Percentiles rank a stretch among this genome's conserved stretches.
phyloP scores from a whole-genome alignment of 2,797 vertebrate species.

The Dromococcyx pavoninus region DNA sequence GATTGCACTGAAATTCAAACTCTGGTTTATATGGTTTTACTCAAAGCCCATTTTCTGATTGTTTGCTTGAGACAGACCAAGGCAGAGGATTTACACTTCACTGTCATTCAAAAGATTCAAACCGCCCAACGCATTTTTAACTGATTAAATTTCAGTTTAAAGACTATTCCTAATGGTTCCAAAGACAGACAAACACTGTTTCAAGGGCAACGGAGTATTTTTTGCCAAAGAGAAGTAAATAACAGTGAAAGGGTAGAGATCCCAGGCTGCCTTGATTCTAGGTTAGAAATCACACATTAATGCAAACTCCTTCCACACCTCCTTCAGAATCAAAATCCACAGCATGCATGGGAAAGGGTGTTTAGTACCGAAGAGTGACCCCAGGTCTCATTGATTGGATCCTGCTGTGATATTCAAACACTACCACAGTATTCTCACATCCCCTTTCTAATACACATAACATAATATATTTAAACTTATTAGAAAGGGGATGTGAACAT shows the following conservation, averaged over 20 bases:
- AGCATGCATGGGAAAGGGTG: neutral
- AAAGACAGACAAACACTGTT: neutral
- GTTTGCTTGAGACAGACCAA: neutral
- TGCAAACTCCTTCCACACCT: neutral
- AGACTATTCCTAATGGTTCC: neutral
- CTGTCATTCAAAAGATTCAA: neutral
- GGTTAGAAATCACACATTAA: neutral
- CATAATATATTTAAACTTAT: neutral
- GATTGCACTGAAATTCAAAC: neutral
- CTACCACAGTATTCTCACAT: neutral
- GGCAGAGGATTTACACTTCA: neutral
- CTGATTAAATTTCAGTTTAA: neutral
- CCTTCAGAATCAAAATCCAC: neutral
- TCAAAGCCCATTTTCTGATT: neutral
- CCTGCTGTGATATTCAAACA: neutral
- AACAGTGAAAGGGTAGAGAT: neutral
- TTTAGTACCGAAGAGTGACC: neutral
- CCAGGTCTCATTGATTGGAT: neutral
- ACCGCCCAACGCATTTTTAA: neutral
- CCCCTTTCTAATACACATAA: neutral
- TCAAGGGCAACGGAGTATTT: neutral
- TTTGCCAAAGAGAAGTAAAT: neutral
- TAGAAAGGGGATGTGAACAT: neutral
- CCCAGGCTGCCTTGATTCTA: neutral
- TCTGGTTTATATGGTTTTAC: neutral